These are phyloP conservation scores for Lasioglossum morio DNA, from an alignment of 2,888 invertebrate genomes.

Conservation along the genomic window DNA sequence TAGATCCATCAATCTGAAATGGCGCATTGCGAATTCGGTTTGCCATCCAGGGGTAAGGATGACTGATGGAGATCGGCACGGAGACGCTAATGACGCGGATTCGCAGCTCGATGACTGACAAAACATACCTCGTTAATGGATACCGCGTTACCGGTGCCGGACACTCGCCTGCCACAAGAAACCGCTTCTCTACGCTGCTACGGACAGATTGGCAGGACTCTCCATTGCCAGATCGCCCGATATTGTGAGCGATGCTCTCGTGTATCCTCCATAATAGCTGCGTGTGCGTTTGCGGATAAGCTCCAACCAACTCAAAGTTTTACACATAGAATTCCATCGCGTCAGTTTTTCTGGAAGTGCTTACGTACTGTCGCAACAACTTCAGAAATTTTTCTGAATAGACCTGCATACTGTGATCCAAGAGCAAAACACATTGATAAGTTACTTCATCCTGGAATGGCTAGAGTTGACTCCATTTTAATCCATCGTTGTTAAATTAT, in stretches of 20 bases:
- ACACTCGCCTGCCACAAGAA: slow-evolving; percentile 39
- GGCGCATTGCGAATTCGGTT: slow-evolving; percentile 70
- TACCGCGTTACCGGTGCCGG: slow-evolving; percentile 59
- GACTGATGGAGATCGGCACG: slow-evolving; percentile 76
- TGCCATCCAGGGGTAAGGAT: slow-evolving; percentile 77
- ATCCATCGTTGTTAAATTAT: not conserved
- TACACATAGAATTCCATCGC: not conserved
- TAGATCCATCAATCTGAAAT: slow-evolving; percentile 75
- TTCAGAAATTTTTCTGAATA: not conserved
- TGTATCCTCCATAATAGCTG: not conserved
- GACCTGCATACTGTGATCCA: not conserved
- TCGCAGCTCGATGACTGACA: slow-evolving; percentile 61
- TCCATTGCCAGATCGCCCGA: not conserved
- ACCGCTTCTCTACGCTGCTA: slow-evolving; percentile 16
- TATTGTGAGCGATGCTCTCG: not conserved
- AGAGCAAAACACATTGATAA: not conserved
- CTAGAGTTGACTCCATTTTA: too few species aligned
- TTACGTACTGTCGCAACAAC: not conserved
- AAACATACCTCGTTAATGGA: slow-evolving; percentile 71
- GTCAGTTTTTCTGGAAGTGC: not conserved
- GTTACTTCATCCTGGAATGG: too few species aligned
- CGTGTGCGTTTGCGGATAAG: not conserved
- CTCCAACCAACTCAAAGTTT: not conserved
- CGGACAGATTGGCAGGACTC: slow-evolving; percentile 18
- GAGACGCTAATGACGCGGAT: slow-evolving; percentile 75